Percentiles rank a stretch among this genome's conserved stretches.
Conservation (phyloP, 2,888 invertebrate species). For the Heliconius charithonia region DNA sequence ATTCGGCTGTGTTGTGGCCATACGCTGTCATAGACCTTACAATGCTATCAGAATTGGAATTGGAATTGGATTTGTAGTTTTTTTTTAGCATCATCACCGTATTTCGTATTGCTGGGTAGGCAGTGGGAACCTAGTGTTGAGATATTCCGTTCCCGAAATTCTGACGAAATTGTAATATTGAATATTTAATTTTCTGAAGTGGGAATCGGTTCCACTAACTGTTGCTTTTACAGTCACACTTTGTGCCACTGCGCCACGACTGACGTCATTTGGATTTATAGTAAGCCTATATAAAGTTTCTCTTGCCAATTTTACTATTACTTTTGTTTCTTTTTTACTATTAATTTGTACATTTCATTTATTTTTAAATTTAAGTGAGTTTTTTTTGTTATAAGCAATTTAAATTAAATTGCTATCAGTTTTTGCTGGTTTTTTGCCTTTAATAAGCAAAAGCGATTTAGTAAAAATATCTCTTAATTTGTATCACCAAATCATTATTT, state of each 20-base stretch:
- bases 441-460: background rate
- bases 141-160: no score
- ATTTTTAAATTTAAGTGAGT: background rate
- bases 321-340: no score
- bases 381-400: background rate
- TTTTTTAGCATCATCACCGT: background rate
- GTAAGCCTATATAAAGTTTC: background rate
- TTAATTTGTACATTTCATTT: no score
- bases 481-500: no score
- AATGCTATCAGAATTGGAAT: slow-evolving; percentile 33
- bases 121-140: no score
- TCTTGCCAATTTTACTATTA: background rate
- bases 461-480: no score
- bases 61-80: background rate
- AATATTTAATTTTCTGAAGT: no score
- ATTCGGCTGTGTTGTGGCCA: slow-evolving; percentile 68
- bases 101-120: no score
- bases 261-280: background rate
- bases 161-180: no score
- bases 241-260: no score
- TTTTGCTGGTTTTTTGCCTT: background rate
- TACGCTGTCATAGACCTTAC: slow-evolving; percentile 64
- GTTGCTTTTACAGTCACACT: no score
- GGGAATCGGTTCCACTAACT: no score
- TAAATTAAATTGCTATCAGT: background rate